These are phyloP conservation scores for Dreissena rostriformis DNA, from an alignment of 1,140 invertebrate genomes.

Conservation along the genomic window DNA sequence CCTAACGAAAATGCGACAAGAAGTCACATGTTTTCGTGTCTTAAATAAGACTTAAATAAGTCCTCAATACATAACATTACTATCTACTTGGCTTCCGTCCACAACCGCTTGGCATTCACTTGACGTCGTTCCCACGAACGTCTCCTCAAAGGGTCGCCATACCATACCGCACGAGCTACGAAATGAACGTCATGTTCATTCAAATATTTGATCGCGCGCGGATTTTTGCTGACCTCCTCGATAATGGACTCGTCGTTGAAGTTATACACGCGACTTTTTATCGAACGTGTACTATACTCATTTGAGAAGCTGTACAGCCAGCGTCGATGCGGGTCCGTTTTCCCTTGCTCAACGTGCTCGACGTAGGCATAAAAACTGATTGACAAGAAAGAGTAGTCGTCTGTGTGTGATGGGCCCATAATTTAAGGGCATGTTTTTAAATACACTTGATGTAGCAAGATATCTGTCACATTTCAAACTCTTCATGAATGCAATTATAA, in stretches of 20 bases:
- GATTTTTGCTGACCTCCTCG: constrained; percentile 49
- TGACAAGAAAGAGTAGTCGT: no score
- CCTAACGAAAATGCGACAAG: no score
- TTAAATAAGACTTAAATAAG: no score
- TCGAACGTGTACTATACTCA: constrained; percentile 32
- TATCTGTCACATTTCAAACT: no score
- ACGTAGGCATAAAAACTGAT: constrained; percentile 47
- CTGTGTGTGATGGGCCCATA: no score
- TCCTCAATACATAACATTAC: no score
- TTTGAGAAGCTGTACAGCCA: constrained; percentile 54
- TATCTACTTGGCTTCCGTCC: constrained; percentile 32
- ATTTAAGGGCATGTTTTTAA: no score
- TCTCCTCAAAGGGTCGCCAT: constrained; percentile 36
- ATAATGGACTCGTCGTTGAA: constrained; percentile 36
- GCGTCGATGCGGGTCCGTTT: constrained; percentile 40
- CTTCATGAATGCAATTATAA: no score
- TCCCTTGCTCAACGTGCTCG: constrained; percentile 36
- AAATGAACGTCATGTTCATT: constrained; percentile 25
- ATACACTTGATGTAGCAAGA: no score
- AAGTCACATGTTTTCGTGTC: no score
- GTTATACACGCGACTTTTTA: constrained; percentile 36
- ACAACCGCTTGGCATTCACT: constrained; percentile 36
- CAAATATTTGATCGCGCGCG: constrained; percentile 40
- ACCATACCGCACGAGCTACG: constrained; percentile 43
- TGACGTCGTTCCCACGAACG: constrained; percentile 52